phyloP scores from a whole-genome alignment of 2,113 vertebrate genomes.

The Prunella himalayana region DNA sequence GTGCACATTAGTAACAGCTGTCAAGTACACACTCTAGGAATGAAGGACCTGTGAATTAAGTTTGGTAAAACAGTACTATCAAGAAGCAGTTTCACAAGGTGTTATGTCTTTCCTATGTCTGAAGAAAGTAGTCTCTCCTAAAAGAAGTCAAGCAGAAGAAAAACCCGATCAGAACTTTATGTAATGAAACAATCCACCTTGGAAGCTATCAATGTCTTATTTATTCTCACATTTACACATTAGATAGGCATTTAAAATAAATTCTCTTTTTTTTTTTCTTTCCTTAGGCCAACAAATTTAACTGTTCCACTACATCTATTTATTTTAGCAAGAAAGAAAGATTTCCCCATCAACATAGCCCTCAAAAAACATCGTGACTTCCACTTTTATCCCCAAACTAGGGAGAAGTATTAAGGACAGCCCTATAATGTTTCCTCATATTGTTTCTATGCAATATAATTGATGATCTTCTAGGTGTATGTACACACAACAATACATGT shows the following conservation, averaged over 20 bases:
- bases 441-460: not conserved
- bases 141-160: not conserved
- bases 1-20: not conserved
- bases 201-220: not conserved
- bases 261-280: not conserved
- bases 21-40: not conserved
- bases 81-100: not conserved
- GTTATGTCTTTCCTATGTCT: not conserved
- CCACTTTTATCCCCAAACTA: not conserved
- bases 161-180: not conserved
- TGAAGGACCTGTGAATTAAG: not conserved
- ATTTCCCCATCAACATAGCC: not conserved
- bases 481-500: rapidly evolving
- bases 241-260: not conserved
- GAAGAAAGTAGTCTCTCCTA: not conserved
- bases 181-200: not conserved
- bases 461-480: not conserved
- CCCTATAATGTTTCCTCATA: not conserved
- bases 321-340: not conserved
- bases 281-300: not conserved
- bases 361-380: not conserved
- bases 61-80: not conserved
- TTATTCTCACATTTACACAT: not conserved
- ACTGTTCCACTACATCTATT: not conserved
- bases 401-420: not conserved